These are phyloP conservation scores for Raja brachyura DNA, from an alignment of 2,113 vertebrate genomes.

Conservation along the genomic window DNA sequence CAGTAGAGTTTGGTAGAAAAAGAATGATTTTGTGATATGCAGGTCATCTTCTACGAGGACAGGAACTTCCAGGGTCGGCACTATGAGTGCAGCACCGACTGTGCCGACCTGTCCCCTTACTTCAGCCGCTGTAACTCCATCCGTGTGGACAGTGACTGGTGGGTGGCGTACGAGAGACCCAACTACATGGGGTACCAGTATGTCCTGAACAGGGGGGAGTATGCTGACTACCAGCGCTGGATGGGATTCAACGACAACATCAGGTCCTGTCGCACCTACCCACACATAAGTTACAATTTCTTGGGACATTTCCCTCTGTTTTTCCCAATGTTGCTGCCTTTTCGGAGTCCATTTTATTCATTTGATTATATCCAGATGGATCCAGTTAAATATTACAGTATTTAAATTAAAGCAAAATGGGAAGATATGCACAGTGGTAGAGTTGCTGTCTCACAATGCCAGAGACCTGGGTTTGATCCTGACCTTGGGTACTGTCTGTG, in stretches of 20 bases:
- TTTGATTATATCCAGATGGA: neutral
- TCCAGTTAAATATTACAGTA: neutral
- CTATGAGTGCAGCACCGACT: constrained; percentile 49
- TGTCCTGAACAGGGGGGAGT: constrained; percentile 40
- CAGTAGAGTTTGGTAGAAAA: neutral
- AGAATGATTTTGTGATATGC: neutral
- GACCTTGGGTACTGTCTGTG: too few relatives aligned
- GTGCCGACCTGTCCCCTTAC: constrained; percentile 47
- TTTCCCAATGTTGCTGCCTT: neutral
- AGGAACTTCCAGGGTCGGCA: constrained; percentile 39
- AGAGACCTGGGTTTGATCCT: too few relatives aligned
- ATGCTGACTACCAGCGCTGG: constrained; percentile 41
- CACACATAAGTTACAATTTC: constrained; percentile 35
- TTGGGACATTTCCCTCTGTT: neutral
- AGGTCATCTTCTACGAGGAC: constrained; percentile 43
- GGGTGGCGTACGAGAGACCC: constrained; percentile 50
- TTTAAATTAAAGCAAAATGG: neutral
- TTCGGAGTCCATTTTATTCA: neutral
- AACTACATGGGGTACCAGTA: constrained; percentile 44
- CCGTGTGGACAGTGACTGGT: constrained; percentile 48
- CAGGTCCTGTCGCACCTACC: constrained; percentile 40
- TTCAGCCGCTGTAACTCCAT: constrained; percentile 50
- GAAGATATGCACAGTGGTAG: neutral
- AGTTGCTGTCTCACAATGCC: too few relatives aligned
- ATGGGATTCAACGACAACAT: constrained; percentile 41